Evolutionary conservation across 2,888 invertebrate genomes (phyloP).

Genomic region (Melipona bicolor): DNA sequence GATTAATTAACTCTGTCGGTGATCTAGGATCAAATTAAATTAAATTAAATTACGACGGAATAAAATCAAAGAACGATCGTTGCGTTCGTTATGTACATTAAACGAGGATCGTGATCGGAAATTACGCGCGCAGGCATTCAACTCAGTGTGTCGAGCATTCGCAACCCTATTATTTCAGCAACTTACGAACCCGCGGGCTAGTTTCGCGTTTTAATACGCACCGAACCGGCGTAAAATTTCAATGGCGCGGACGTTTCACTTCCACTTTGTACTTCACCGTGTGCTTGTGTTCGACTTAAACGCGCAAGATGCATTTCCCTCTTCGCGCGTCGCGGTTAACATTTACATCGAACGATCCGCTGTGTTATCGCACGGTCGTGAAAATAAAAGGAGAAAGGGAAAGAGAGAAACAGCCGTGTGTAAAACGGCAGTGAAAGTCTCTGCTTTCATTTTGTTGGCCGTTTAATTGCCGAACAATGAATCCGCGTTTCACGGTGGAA

Average conservation of each 20-base stretch:
- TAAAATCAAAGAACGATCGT: not conserved
- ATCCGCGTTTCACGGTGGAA: not conserved
- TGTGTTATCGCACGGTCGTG: not conserved
- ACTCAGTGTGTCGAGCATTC: conserved; percentile 8
- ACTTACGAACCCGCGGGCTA: conserved; percentile 26
- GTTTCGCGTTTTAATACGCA: conserved; percentile 32
- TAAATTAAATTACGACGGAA: not conserved
- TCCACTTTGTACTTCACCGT: not conserved
- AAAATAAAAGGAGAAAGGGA: conserved; percentile 2
- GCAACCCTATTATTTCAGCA: conserved; percentile 30
- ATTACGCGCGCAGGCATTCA: not conserved
- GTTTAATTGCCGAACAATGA: not conserved
- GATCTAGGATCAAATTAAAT: not conserved
- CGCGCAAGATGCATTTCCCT: not conserved
- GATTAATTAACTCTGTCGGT: too few relatives aligned
- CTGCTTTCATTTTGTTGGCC: not conserved
- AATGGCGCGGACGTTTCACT: conserved; percentile 28
- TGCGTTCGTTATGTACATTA: not conserved
- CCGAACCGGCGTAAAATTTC: conserved; percentile 30
- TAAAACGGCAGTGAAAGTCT: not conserved
- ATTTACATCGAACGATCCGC: conserved; percentile 2
- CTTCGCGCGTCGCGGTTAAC: conserved; percentile 1
- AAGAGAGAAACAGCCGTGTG: not conserved
- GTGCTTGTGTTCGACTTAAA: conserved; percentile 29
- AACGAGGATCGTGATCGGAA: conserved; percentile 4